A percentile compares a stretch with the other conserved stretches of the same genome.
Conservation (phyloP, 2,113 vertebrate species). For the Pteropus alecto region DNA sequence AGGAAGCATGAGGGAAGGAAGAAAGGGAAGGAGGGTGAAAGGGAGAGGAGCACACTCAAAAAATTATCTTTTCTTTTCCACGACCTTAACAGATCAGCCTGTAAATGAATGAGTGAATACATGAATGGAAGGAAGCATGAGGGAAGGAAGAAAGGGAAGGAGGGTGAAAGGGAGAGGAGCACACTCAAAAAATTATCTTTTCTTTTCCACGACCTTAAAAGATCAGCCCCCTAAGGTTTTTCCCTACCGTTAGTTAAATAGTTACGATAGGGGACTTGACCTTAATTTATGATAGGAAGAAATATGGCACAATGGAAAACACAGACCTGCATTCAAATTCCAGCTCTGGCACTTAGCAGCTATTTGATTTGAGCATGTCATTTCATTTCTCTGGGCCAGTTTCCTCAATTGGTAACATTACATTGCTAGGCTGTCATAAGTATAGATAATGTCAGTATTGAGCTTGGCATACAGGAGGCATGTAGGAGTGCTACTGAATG, state of each 20-base stretch:
- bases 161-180: not conserved
- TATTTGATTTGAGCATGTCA: not conserved
- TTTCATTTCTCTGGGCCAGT: not conserved
- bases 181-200: too few species aligned
- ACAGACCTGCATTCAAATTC: not conserved
- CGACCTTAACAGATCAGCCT: not conserved
- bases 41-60: not conserved
- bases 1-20: not conserved
- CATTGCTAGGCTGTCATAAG: not conserved
- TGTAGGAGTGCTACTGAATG: accelerated
- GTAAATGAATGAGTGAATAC: not conserved
- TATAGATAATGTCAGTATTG: not conserved
- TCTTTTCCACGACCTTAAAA: not conserved
- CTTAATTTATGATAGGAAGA: not conserved
- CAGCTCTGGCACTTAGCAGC: not conserved
- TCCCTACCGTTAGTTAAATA: not conserved
- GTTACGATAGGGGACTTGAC: not conserved
- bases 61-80: too few species aligned
- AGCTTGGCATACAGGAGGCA: not conserved
- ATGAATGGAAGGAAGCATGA: too few species aligned
- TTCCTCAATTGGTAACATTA: not conserved
- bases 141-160: not conserved
- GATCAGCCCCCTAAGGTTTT: not conserved
- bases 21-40: not conserved
- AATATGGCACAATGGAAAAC: not conserved